Base-by-base conservation (phyloP, 2,113 vertebrate species). In the Serinus canaria region DNA sequence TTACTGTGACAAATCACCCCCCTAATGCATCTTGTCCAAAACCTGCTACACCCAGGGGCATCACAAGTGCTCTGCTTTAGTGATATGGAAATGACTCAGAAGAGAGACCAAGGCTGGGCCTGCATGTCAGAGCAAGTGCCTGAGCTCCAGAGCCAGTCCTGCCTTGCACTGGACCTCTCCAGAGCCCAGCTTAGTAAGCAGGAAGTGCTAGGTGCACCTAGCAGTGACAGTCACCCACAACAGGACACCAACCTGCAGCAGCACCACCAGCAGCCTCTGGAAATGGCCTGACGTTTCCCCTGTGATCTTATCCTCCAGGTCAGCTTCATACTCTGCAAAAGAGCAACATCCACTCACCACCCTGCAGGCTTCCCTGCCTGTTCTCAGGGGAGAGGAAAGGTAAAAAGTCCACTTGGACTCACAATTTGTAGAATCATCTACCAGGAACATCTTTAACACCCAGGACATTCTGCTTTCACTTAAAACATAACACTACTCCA, bases 251-350 rank as follows among this genome's bases (percentile, higher is more conserved):
- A 99, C 99, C 99, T 99, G 99, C 56, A 99, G 97, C 47, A 99
- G 98, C 81, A 99, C 98, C 92, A 99, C 98, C 97, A 99, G 84
- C 94, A 99, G 97, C 43, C 97, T 98, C 97, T 99, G 98, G 93
- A 99, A 99, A 94, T 97, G 93, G n/a, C 99, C 99, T 7, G 99
- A 98, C 4, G 99, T 99, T 72, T 99, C 99, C 56, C 98, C 97
- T 35, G 97, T 98, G 94, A 99, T 97, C 59, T 98, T 98, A 37
- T 99, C 99, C 96, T 99, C 99, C 97, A 99, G 97, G 87, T 97
- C 98, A 14, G 97, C 95, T 69, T 98, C 98, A 31, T 99, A 99
- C 78, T 99, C 99, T 99, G 97, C 69, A 98, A 97, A 44, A 97
- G 16, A 97, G 19, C 9, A 83, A 95, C 6, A 83, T 2, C 22